These are phyloP conservation scores for Crotalus horridus DNA, from an alignment of 2,113 vertebrate species.

Conservation along the genomic window DNA sequence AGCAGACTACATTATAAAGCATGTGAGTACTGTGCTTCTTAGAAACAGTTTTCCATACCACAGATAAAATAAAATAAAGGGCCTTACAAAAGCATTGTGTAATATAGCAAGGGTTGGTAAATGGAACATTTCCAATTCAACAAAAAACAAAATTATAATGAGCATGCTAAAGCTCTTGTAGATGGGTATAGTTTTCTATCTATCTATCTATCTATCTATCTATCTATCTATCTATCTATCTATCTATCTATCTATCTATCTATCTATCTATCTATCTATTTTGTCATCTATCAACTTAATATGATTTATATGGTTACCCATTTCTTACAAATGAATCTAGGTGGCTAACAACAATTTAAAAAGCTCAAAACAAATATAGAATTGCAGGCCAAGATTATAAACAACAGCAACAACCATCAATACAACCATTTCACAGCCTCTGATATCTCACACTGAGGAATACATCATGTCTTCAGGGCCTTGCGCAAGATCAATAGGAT, in stretches of 20 bases:
- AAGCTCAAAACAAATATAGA: background rate
- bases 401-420: background rate
- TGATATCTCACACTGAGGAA: background rate
- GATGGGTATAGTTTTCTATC: background rate
- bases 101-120: background rate
- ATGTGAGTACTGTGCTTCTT: background rate
- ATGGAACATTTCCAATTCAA: background rate
- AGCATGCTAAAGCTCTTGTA: background rate
- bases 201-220: accelerated
- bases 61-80: background rate
- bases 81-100: background rate
- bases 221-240: accelerated
- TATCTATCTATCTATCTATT: background rate
- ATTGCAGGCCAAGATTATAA: background rate
- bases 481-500: background rate
- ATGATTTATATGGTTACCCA: background rate
- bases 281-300: background rate
- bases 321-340: background rate
- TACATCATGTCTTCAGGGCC: background rate
- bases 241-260: accelerated
- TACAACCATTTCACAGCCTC: background rate
- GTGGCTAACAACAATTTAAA: background rate
- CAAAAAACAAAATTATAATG: background rate
- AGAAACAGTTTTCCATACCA: background rate
- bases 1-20: background rate